These are phyloP conservation scores for Delphinapterus leucas DNA, from an alignment of 2,113 vertebrate genomes.

Conservation along the genomic window DNA sequence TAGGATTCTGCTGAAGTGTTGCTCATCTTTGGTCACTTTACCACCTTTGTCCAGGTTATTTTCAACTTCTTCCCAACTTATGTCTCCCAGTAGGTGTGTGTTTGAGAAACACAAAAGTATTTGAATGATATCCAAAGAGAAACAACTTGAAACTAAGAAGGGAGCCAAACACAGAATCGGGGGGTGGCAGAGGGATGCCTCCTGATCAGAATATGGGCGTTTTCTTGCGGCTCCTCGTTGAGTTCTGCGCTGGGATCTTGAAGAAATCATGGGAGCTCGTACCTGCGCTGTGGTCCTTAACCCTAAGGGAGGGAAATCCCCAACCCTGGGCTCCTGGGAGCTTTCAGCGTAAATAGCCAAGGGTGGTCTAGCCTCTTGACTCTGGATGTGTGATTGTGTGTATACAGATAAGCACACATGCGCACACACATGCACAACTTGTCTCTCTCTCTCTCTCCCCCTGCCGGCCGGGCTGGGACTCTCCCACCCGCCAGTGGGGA, in stretches of 20 bases:
- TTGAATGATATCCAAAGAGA: background rate
- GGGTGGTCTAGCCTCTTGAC: accelerated
- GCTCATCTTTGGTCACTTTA: background rate
- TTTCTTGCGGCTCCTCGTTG: background rate
- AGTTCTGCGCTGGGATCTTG: background rate
- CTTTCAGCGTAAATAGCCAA: background rate
- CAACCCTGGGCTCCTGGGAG: background rate
- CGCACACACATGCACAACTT: background rate
- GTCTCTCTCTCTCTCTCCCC: too few species aligned
- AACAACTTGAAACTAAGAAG: background rate
- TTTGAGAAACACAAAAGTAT: background rate
- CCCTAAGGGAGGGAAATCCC: accelerated
- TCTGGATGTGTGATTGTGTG: background rate
- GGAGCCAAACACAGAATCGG: background rate
- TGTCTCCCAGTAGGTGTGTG: background rate
- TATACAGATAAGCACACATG: too few species aligned
- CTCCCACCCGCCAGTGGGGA: accelerated
- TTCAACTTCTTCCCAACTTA: background rate
- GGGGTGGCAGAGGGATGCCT: accelerated
- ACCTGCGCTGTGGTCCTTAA: accelerated
- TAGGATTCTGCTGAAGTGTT: background rate
- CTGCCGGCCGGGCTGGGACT: accelerated
- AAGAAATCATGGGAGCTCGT: accelerated
- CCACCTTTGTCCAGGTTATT: background rate
- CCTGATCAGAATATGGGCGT: background rate